Percentiles rank a stretch among this genome's conserved stretches.
Evolutionary conservation across 2,113 vertebrate species (phyloP).

Genomic region (Aythya baeri): DNA sequence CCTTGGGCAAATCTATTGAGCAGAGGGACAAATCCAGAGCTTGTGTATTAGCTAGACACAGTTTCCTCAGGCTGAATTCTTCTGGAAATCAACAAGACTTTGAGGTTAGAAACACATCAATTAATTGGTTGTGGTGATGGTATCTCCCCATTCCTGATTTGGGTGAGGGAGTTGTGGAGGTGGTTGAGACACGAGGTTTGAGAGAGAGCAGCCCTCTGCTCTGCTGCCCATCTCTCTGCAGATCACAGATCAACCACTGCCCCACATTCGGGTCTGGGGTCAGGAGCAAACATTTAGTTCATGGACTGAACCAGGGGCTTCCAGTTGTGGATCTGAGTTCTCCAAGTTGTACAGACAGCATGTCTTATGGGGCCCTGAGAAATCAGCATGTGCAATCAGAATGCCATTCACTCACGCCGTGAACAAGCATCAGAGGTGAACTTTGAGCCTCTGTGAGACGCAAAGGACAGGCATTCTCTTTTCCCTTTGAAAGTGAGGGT

Average conservation of each 20-base stretch:
- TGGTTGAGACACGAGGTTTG: neutral
- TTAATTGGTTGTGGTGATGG: neutral
- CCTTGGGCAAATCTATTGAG: neutral
- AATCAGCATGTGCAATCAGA: neutral
- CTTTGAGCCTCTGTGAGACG: too few species aligned
- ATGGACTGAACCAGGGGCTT: neutral
- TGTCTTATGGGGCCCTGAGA: neutral
- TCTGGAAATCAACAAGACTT: neutral
- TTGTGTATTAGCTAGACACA: neutral
- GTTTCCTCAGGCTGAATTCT: neutral
- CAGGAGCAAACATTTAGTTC: neutral
- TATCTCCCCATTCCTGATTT: neutral
- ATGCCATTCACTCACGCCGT: neutral
- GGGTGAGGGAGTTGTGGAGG: neutral
- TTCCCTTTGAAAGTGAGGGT: fast-evolving
- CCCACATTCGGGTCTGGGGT: neutral
- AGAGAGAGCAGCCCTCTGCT: neutral
- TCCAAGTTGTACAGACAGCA: neutral
- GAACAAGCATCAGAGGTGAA: neutral
- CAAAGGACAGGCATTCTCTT: neutral
- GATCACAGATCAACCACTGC: neutral
- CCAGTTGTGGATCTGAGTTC: neutral
- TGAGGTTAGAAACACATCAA: neutral
- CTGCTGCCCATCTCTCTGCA: neutral
- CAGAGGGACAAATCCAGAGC: neutral